Base-by-base conservation (phyloP, 2,797 vertebrate genomes). In the Artibeus jamaicensis region DNA sequence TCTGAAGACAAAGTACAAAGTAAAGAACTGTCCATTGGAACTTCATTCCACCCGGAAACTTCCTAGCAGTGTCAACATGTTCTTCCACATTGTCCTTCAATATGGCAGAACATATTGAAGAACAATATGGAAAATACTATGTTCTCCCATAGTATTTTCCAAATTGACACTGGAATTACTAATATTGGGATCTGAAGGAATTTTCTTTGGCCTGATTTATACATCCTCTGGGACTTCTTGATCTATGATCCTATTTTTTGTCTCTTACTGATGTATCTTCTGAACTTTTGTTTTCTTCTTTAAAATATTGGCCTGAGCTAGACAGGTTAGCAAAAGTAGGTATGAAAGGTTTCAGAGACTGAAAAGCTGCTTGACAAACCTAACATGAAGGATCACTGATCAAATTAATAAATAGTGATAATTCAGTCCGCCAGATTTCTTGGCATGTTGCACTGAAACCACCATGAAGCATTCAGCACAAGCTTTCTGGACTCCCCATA, bases 391-490 rank as follows among this genome's bases (percentile, higher is more conserved):
- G 99, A 98, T 99, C 99, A 94, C 99, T 99, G 98, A 99, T 99
- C 97, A 99, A 98, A 97, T 99, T 99, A 98, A 99, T 99, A 98
- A 99, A 99, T 84, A 99, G 98, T 10, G 99, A 99, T 48, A 99
- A 93, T 97, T 99, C 99, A 95, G 98, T 99, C 94, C 99, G 98
- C 71, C 99, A 98, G 93, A 99, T 98, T 94, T 99, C 99, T 97
- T 99, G 99, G 91, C 99, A 99, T 1, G 99, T 99, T 78, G 99
- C 99, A 91, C 99, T 44, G 99, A 99, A 90, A 99, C 99, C 0
- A 98, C 99, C 99, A 99, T 99, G 98, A 99, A 99, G 96, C 99
- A 99, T 71, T 99, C 99, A 0, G 99, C 99, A 74, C 99, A 99
- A 46, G 99, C 99, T 97, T 99, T 99, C 87, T 99, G 98, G 67